These are phyloP conservation scores for Microplitis deprimator DNA, from an alignment of 2,888 invertebrate genomes.

Conservation along the genomic window DNA sequence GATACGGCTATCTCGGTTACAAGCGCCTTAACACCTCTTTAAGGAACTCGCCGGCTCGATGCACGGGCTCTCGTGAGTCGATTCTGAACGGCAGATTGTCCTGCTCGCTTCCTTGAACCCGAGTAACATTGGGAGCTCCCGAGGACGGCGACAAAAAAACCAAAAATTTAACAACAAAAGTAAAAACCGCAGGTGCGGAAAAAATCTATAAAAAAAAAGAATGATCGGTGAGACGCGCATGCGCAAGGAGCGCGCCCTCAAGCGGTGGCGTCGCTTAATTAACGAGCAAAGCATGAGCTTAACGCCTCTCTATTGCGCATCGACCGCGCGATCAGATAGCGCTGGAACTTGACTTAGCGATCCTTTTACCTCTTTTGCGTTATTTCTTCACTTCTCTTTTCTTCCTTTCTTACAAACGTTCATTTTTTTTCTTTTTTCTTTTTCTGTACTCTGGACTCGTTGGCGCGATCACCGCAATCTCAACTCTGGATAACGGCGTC, in stretches of 20 bases:
- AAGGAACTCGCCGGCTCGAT: slow-evolving; percentile 46
- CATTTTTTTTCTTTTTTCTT: slow-evolving; percentile 17
- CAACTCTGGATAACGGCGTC: slow-evolving; percentile 46
- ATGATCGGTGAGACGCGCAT: not conserved
- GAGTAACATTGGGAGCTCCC: not conserved
- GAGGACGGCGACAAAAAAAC: not conserved
- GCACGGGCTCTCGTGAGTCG: slow-evolving; percentile 48
- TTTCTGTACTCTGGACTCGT: slow-evolving; percentile 28
- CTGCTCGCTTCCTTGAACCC: slow-evolving; percentile 40
- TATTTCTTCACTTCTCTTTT: slow-evolving; percentile 46
- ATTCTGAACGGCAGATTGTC: slow-evolving; percentile 61
- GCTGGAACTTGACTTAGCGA: slow-evolving; percentile 42
- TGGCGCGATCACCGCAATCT: slow-evolving; percentile 47
- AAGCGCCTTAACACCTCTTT: slow-evolving; percentile 59
- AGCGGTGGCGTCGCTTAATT: slow-evolving; percentile 61
- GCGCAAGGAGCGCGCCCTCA: slow-evolving; percentile 35
- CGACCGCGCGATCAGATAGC: slow-evolving; percentile 66
- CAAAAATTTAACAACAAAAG: not conserved
- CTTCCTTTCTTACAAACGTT: slow-evolving; percentile 31
- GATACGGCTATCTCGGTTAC: slow-evolving; percentile 59
- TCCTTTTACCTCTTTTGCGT: not conserved
- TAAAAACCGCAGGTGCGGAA: slow-evolving; percentile 38
- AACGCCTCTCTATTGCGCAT: slow-evolving; percentile 55
- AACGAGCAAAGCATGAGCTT: slow-evolving; percentile 61
- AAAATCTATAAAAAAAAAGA: slow-evolving; percentile 30